Percentiles rank a stretch among this genome's conserved stretches.
Conservation (phyloP, 2,888 invertebrate species). For the Clanis bilineata region DNA sequence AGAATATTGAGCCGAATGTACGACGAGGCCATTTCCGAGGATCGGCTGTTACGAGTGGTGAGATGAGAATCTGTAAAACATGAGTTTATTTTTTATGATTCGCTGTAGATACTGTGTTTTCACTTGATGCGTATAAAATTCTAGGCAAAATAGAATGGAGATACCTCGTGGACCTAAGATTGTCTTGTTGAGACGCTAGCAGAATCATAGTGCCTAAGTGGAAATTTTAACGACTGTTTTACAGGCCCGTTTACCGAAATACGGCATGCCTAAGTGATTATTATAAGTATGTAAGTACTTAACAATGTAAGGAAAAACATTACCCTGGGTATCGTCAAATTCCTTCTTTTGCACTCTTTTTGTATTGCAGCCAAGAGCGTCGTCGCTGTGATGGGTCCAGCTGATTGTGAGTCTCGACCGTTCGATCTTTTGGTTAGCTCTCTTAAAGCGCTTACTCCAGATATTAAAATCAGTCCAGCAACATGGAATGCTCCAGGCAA, state of each 20-base stretch:
- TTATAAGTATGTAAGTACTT: background rate
- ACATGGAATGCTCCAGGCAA: slow-evolving; percentile 83
- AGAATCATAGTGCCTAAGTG: too few relatives aligned
- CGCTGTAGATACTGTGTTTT: too few relatives aligned
- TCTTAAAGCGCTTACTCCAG: slow-evolving; percentile 83
- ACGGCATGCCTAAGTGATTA: too few relatives aligned
- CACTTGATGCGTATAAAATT: too few relatives aligned
- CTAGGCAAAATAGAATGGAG: too few relatives aligned
- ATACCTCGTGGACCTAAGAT: too few relatives aligned
- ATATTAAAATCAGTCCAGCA: slow-evolving; percentile 84
- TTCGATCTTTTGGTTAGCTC: slow-evolving; percentile 81
- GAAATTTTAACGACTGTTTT: too few relatives aligned
- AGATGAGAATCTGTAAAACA: slow-evolving; percentile 64
- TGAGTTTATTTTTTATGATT: too few relatives aligned
- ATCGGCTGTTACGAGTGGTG: slow-evolving; percentile 67
- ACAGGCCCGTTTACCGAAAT: too few relatives aligned
- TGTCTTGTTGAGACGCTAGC: too few relatives aligned
- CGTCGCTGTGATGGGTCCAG: slow-evolving; percentile 67
- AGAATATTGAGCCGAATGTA: slow-evolving; percentile 41
- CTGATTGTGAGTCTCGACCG: slow-evolving; percentile 51
- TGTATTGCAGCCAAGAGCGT: slow-evolving; percentile 67
- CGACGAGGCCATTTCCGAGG: slow-evolving; percentile 71
- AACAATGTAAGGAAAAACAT: background rate
- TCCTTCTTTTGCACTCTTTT: slow-evolving; percentile 65
- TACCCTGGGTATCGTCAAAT: slow-evolving; percentile 69